Percentiles rank a stretch among this genome's conserved stretches.
These are phyloP conservation scores for Oryzaephilus surinamensis DNA, from an alignment of 1,140 invertebrate genomes.

Conservation along the genomic window DNA sequence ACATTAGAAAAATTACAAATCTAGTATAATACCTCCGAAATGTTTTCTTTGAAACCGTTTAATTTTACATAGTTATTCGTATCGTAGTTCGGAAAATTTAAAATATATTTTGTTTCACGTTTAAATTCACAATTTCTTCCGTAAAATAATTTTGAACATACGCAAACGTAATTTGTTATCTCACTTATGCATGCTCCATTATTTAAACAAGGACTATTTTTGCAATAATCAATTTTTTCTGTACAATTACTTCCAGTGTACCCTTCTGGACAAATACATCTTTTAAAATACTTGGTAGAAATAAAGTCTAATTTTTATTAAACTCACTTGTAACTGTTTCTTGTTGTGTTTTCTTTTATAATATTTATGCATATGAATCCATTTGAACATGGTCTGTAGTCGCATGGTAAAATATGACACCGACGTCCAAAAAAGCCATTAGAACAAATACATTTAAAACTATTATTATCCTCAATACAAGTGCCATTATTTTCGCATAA, in stretches of 20 bases:
- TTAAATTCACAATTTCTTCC: slow-evolving; percentile 38
- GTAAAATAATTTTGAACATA: slow-evolving; percentile 33
- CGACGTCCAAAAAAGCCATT: slow-evolving; percentile 44
- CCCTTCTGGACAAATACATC: slow-evolving; percentile 44
- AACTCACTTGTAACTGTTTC: slow-evolving; percentile 33
- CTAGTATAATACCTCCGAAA: slow-evolving; percentile 33
- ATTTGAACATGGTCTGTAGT: slow-evolving; percentile 41
- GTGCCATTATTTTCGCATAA: slow-evolving; percentile 47
- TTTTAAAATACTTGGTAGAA: slow-evolving; percentile 20
- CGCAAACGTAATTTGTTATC: slow-evolving; percentile 31
- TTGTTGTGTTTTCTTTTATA: slow-evolving; percentile 28
- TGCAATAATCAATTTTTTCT: slow-evolving; percentile 45
- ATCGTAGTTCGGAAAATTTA: slow-evolving; percentile 43
- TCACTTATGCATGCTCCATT: slow-evolving; percentile 41
- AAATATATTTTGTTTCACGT: slow-evolving; percentile 40
- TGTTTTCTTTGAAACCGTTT: slow-evolving; percentile 34
- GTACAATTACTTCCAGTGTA: slow-evolving; percentile 38
- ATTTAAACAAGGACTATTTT: slow-evolving; percentile 40
- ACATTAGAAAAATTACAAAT: slow-evolving; percentile 15
- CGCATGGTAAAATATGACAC: slow-evolving; percentile 46
- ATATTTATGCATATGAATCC: slow-evolving; percentile 42
- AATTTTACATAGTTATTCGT: slow-evolving; percentile 44
- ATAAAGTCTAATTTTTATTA: not conserved
- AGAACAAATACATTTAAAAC: slow-evolving; percentile 49
- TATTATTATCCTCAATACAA: slow-evolving; percentile 39